phyloP scores from a whole-genome alignment of 2,797 vertebrate species.

The Premnoplex brunnescens region DNA sequence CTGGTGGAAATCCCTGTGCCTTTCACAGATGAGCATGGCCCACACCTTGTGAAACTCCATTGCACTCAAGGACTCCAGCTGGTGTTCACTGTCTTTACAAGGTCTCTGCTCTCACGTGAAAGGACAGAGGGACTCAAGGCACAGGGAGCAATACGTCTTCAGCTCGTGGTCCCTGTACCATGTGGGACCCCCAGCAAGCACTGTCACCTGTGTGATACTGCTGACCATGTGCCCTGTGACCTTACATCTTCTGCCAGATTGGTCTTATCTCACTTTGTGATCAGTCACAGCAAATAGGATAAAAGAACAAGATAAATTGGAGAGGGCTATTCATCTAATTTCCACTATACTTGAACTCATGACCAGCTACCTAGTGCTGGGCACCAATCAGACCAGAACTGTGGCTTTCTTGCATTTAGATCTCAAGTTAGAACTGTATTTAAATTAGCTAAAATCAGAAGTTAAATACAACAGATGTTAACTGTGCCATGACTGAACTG shows the following conservation, averaged over 20 bases:
- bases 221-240: not conserved
- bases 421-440: not conserved
- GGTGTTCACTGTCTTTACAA: not conserved
- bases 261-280: not conserved
- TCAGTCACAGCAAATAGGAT: not conserved
- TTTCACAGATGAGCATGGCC: not conserved
- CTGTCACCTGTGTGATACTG: not conserved
- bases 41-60: not conserved
- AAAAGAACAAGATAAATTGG: not conserved
- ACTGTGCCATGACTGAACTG: not conserved
- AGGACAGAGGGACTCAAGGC: not conserved
- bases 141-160: not conserved
- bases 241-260: not conserved
- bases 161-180: too few species aligned
- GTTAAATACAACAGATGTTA: not conserved
- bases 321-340: not conserved
- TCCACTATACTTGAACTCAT: not conserved
- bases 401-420: not conserved
- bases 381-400: not conserved
- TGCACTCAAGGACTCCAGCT: not conserved
- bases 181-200: not conserved
- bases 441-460: not conserved
- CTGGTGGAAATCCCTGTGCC: not conserved
- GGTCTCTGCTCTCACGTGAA: not conserved
- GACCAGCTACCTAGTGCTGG: not conserved